Conservation (phyloP, 2,113 vertebrate genomes). For the Gymnobelideus leadbeateri region DNA sequence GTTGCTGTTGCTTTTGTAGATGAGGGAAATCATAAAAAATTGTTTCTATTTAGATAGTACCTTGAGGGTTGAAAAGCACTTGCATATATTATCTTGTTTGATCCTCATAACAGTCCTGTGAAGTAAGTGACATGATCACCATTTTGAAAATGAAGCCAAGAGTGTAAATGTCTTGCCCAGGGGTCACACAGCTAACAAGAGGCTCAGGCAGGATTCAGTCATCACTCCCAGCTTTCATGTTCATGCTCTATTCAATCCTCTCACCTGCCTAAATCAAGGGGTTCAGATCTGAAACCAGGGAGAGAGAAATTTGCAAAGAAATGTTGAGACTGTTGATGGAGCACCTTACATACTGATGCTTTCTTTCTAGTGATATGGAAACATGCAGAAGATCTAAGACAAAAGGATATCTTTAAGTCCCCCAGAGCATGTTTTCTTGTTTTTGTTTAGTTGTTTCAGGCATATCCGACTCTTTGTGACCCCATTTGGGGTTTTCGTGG, state of each 20-base stretch:
- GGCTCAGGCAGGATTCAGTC: not conserved
- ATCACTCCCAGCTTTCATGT: not conserved
- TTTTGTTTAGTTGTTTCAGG: not conserved
- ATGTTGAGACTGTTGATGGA: not conserved
- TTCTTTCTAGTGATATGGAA: not conserved
- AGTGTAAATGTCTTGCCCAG: not conserved
- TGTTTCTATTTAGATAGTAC: not conserved
- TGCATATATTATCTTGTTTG: not conserved
- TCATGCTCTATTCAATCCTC: not conserved
- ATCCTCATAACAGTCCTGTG: not conserved
- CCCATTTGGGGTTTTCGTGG: not conserved
- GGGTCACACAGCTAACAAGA: not conserved
- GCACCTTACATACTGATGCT: not conserved
- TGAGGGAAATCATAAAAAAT: not conserved
- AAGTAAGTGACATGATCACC: not conserved
- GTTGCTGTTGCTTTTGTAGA: not conserved
- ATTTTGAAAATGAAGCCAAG: not conserved
- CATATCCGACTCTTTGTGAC: not conserved
- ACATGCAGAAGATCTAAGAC: not conserved
- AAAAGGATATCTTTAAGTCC: not conserved
- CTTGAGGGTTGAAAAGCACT: not conserved
- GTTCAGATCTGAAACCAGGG: not conserved
- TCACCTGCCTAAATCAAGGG: not conserved
- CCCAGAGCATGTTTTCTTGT: not conserved
- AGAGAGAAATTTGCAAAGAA: not conserved